Evolutionary conservation across 2,888 invertebrate genomes (phyloP).

Genomic region (Clitarchus hookeri): DNA sequence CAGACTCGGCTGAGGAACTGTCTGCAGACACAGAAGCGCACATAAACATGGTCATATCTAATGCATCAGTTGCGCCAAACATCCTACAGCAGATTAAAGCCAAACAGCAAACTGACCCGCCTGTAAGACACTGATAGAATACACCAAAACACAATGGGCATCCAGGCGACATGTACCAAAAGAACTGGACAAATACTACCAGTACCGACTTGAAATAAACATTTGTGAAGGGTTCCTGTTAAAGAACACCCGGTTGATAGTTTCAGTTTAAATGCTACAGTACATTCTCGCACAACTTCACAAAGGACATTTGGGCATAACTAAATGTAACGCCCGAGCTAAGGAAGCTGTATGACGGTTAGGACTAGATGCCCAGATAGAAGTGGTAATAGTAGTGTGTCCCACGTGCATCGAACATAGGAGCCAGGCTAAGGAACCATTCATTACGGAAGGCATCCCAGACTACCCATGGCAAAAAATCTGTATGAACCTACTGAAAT

Average conservation of each 20-base stretch:
- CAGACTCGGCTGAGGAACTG: too few species aligned
- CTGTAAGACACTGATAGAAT: too few species aligned
- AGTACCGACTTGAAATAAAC: too few species aligned
- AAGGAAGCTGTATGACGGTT: neutral
- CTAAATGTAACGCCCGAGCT: neutral
- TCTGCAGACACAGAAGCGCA: neutral
- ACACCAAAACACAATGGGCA: too few species aligned
- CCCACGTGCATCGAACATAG: neutral
- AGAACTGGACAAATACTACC: too few species aligned
- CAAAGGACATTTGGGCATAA: neutral
- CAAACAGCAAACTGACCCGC: too few species aligned
- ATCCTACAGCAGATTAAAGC: too few species aligned
- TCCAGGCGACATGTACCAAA: too few species aligned
- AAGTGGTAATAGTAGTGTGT: neutral
- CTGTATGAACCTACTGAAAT: neutral
- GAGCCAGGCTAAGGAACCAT: neutral
- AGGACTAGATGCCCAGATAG: neutral
- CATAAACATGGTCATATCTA: too few species aligned
- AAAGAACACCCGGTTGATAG: too few species aligned
- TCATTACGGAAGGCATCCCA: neutral
- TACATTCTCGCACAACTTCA: neutral
- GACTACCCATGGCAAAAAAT: conserved; percentile 2
- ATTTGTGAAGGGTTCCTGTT: neutral
- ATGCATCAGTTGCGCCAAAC: too few species aligned
- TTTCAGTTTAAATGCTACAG: neutral